Evolutionary conservation across 1,140 invertebrate species (phyloP), one percentile per base, ranked within the genome.

Genomic region (Bactericera cockerelli): DNA sequence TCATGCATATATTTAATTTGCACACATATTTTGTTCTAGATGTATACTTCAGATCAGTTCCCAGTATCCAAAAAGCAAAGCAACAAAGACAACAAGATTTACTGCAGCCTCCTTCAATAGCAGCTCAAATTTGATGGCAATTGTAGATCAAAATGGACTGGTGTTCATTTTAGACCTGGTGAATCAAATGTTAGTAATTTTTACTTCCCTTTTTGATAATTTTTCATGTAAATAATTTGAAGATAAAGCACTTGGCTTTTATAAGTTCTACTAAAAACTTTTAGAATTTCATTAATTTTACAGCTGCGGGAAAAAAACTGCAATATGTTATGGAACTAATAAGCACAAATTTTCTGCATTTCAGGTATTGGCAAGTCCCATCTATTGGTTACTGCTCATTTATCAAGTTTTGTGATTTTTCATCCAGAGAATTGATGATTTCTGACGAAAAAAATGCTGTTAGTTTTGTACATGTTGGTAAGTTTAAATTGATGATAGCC

Each of bases 131-230:
- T 6, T 25, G 55, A 55, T 63, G 16, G 62, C 59, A 22, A 59
- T 59, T 14, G 24, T 49, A 24, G 62, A 63, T 38, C 62, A 63
- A 13, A 19, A 59, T 16, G 62, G 62, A 6, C 60, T 61, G 39
- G 28, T 63, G n/a, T 60, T 63, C 25, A 39, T 63, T 11, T 57
- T 63, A 16, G 62, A 63, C 33, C 25, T 63, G 16, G n/a, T 53
- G 11, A 49, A 28, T 38, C 19, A 57, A 26, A 63, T 57, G 62
- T 63, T 8, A 10, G 26, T 19, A 56, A 11, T 54, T 54, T 36
- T n/a, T n/a, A n/a, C n/a, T n/a, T n/a, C n/a, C n/a, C n/a, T n/a
- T n/a, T n/a, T n/a, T n/a, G n/a, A n/a, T n/a, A n/a, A n/a, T n/a
- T n/a, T n/a, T n/a, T n/a, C n/a, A n/a, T n/a, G n/a, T n/a, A n/a